Percentiles rank a stretch among this genome's conserved stretches.
These are phyloP conservation scores for Antigone vipio DNA, from an alignment of 2,113 vertebrate genomes.

Conservation along the genomic window DNA sequence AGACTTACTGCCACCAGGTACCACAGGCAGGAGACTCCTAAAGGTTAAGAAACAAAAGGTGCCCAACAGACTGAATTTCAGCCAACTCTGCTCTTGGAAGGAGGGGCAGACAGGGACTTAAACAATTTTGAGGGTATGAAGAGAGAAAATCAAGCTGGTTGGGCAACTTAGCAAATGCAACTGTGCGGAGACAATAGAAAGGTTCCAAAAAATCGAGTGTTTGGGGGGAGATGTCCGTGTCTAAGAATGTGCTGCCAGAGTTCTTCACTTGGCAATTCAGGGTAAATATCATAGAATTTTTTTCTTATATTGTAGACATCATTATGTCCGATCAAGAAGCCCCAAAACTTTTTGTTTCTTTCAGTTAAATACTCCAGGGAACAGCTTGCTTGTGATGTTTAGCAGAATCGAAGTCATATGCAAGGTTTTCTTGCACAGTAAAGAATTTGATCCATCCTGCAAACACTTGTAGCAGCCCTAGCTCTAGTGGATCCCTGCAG, in stretches of 20 bases:
- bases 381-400: background rate
- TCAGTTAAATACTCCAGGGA: background rate
- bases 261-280: background rate
- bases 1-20: background rate
- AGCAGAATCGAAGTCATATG: background rate
- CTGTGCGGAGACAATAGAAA: background rate
- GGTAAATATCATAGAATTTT: background rate
- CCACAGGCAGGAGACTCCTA: background rate
- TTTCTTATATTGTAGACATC: background rate
- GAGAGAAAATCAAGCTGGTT: background rate
- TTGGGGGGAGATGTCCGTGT: background rate
- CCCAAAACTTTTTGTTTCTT: background rate
- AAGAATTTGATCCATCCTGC: background rate
- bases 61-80: background rate
- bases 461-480: background rate
- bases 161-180: background rate
- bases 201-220: background rate
- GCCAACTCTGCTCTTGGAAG: background rate
- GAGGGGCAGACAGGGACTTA: background rate
- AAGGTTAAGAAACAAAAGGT: background rate
- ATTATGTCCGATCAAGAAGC: background rate
- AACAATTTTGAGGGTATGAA: background rate
- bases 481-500: background rate
- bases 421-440: background rate
- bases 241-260: background rate